These are phyloP conservation scores for Polymixis lichenea DNA, from an alignment of 2,888 invertebrate species.

Conservation along the genomic window DNA sequence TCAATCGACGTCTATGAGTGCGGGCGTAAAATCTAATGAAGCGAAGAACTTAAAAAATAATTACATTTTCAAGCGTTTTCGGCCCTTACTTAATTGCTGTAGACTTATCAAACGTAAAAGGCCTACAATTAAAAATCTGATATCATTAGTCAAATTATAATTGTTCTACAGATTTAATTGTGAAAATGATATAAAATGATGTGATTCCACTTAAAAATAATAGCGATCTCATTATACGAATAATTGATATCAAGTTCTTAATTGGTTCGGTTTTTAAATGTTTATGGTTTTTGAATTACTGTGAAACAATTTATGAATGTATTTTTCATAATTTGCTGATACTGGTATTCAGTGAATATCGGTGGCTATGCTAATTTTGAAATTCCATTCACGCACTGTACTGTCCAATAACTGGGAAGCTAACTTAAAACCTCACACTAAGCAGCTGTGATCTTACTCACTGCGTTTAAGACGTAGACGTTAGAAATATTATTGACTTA, in stretches of 20 bases:
- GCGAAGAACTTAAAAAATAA: constrained; percentile 11
- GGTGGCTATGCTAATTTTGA: background rate
- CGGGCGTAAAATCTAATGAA: constrained; percentile 33
- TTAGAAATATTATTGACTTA: background rate
- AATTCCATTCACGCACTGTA: background rate
- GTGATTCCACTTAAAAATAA: constrained; percentile 61
- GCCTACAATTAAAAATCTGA: constrained; percentile 61
- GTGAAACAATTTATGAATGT: background rate
- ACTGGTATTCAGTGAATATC: background rate
- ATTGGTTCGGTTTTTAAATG: constrained; percentile 28
- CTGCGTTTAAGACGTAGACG: background rate
- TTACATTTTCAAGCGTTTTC: constrained; percentile 21
- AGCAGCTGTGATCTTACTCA: background rate
- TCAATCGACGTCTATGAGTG: constrained; percentile 14
- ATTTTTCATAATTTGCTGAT: background rate
- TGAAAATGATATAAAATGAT: constrained; percentile 49
- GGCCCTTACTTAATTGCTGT: constrained; percentile 38
- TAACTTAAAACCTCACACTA: background rate
- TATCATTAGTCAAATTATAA: constrained; percentile 61
- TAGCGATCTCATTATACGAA: constrained; percentile 44
- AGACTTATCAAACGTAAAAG: constrained; percentile 46
- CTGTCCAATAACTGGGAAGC: too few relatives aligned
- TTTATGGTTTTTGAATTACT: background rate
- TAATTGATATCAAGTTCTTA: constrained; percentile 54
- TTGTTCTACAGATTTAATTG: constrained; percentile 42